Conservation (phyloP, 2,113 vertebrate genomes). For the Coptodon bakossiorum region DNA sequence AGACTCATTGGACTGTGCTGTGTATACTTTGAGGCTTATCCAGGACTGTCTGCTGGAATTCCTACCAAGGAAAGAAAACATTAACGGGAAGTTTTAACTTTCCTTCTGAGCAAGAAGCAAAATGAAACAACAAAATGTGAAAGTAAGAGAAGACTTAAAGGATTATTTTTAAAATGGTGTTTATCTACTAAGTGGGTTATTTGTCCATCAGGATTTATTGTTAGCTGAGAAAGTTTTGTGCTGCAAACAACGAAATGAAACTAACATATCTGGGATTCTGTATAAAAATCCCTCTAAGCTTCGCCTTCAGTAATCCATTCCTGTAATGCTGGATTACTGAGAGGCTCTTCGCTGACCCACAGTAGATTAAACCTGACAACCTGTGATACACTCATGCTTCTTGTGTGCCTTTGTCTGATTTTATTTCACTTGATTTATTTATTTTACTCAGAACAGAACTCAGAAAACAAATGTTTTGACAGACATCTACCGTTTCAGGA, state of each 20-base stretch:
- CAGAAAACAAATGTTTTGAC: not conserved
- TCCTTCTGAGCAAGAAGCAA: rapidly evolving
- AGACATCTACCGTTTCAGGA: no score
- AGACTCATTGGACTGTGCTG: not conserved
- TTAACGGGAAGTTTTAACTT: rapidly evolving
- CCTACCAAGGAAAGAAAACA: not conserved
- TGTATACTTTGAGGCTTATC: slow-evolving; percentile 1
- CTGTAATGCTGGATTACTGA: not conserved
- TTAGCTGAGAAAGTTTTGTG: not conserved
- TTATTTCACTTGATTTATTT: not conserved
- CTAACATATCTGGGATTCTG: not conserved
- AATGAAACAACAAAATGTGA: not conserved
- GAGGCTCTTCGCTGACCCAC: not conserved
- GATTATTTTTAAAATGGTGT: rapidly evolving
- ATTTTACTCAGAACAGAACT: not conserved
- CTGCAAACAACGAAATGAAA: not conserved
- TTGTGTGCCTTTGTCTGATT: not conserved
- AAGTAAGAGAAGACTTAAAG: not conserved
- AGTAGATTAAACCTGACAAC: not conserved
- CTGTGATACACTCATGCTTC: not conserved
- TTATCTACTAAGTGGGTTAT: rapidly evolving
- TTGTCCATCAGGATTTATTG: not conserved
- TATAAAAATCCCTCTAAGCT: not conserved
- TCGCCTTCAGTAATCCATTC: not conserved
- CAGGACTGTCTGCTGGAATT: not conserved